These are phyloP conservation scores for Polymixis lichenea DNA, from an alignment of 2,888 invertebrate genomes.

Conservation along the genomic window DNA sequence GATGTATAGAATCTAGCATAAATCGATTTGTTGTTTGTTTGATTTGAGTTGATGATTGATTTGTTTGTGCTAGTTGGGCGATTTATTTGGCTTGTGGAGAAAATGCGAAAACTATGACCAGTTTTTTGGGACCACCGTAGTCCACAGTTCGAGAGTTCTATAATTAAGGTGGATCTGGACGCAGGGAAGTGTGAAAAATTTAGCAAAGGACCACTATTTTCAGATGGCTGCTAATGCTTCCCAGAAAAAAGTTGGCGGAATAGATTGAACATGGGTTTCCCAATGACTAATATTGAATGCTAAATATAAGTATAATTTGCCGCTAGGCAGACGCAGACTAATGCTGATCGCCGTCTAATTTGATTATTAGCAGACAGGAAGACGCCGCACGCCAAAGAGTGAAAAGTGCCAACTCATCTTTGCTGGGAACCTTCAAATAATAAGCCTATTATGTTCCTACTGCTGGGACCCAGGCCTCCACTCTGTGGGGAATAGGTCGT, in stretches of 20 bases:
- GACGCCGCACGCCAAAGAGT: background rate
- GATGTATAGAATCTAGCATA: constrained; percentile 21
- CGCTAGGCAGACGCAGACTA: background rate
- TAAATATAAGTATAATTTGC: constrained; percentile 8
- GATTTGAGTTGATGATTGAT: no score
- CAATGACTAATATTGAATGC: constrained; percentile 2
- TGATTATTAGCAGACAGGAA: background rate
- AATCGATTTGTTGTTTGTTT: constrained; percentile 15
- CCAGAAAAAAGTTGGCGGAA: background rate
- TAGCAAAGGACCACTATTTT: background rate
- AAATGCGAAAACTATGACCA: background rate
- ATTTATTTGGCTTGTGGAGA: background rate
- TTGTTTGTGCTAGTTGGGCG: constrained; percentile 4
- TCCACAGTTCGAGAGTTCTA: background rate
- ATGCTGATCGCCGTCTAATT: background rate
- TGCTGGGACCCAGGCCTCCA: no score
- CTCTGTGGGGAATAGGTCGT: no score
- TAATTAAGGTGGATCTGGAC: background rate
- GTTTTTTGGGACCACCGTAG: no score
- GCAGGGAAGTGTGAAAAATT: background rate
- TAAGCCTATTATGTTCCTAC: no score
- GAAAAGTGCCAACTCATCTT: background rate
- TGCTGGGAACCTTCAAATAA: background rate
- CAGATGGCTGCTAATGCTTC: background rate
- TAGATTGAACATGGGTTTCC: background rate